Evolutionary conservation across 2,888 invertebrate species (phyloP).

Genomic region (Heliconius hortense): DNA sequence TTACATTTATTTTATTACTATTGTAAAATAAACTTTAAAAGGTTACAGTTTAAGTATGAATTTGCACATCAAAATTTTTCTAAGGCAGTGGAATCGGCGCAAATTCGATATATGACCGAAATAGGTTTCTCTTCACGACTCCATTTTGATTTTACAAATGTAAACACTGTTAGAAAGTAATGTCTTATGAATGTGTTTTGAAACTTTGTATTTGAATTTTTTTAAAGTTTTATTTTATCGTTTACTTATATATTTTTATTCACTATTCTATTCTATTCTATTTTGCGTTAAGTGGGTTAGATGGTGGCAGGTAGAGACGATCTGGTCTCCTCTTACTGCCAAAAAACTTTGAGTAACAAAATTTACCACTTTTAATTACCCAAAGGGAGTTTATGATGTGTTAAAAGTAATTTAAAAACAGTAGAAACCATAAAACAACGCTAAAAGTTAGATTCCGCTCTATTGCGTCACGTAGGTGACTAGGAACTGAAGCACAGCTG

Average conservation of each 20-base stretch:
- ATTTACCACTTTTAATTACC: no score
- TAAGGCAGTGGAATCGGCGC: slow-evolving; percentile 46
- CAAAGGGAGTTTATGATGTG: no score
- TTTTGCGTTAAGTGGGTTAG: background rate
- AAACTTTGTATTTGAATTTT: background rate
- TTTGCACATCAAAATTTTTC: slow-evolving; percentile 11
- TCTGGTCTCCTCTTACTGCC: no score
- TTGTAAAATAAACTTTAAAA: slow-evolving; percentile 21
- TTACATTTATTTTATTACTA: background rate
- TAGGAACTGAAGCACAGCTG: no score
- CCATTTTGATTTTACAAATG: slow-evolving; percentile 44
- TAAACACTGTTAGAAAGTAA: slow-evolving; percentile 43
- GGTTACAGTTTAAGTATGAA: slow-evolving; percentile 9
- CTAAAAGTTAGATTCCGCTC: no score
- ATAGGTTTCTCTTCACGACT: slow-evolving; percentile 45
- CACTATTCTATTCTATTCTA: background rate
- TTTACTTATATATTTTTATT: background rate
- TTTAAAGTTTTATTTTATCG: background rate
- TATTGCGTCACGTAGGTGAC: no score
- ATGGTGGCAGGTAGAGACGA: no score
- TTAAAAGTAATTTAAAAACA: no score
- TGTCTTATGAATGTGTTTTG: slow-evolving; percentile 23
- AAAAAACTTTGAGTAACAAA: no score
- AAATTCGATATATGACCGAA: slow-evolving; percentile 51
- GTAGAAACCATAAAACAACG: no score